Evolutionary conservation across 2,797 vertebrate genomes (phyloP).

Genomic region (Sebastes ruberrimus): DNA sequence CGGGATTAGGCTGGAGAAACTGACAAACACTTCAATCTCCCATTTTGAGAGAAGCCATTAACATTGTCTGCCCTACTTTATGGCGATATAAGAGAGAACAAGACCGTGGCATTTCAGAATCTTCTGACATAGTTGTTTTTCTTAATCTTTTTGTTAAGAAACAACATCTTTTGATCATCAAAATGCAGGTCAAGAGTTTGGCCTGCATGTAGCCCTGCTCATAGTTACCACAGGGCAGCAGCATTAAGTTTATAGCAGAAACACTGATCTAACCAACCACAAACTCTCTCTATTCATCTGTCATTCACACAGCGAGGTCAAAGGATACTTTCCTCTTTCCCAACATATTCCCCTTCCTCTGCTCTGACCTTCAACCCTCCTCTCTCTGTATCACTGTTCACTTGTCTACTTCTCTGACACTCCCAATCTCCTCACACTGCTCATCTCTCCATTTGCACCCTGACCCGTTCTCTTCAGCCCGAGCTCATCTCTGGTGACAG

Average conservation of each 20-base stretch:
- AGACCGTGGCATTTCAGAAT: constrained; percentile 36
- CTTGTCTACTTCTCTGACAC: constrained; percentile 50
- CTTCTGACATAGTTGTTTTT: constrained; percentile 24
- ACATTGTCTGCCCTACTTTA: constrained; percentile 40
- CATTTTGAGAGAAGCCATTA: constrained; percentile 47
- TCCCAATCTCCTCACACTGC: constrained; percentile 28
- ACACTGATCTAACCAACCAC: constrained; percentile 30
- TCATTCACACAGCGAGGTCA: constrained; percentile 48
- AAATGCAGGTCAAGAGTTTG: constrained; percentile 26
- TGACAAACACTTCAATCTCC: constrained; percentile 41
- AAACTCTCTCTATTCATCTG: constrained; percentile 37
- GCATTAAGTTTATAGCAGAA: constrained; percentile 1
- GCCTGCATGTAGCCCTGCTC: neutral
- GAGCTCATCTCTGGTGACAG: constrained; percentile 71
- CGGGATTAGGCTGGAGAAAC: constrained; percentile 21
- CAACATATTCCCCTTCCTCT: constrained; percentile 28
- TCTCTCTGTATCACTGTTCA: constrained; percentile 48
- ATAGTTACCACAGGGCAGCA: neutral
- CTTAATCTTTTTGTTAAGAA: constrained; percentile 33
- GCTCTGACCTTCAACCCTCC: constrained; percentile 44
- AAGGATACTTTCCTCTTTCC: neutral
- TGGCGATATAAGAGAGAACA: constrained; percentile 24
- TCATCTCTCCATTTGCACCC: constrained; percentile 60
- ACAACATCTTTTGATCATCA: constrained; percentile 37
- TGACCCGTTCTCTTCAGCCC: constrained; percentile 49